These are phyloP conservation scores for Oxyteleia sp. DNA, from an alignment of 2,888 invertebrate genomes.

Conservation along the genomic window DNA sequence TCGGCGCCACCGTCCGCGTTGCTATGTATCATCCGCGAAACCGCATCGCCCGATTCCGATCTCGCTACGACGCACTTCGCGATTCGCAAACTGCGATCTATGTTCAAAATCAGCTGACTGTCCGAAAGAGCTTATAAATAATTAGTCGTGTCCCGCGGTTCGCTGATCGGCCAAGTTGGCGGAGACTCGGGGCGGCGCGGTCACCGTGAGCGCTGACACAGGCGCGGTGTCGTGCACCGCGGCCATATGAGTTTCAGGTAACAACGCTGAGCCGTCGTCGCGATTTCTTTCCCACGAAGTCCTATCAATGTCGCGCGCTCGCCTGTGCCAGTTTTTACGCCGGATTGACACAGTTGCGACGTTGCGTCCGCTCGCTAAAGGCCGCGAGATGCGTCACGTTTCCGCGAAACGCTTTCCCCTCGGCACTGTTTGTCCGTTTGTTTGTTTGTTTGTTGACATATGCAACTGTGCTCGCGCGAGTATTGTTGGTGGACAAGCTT, in stretches of 20 bases:
- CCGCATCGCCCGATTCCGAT: conserved; percentile 50
- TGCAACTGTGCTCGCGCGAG: too few species aligned
- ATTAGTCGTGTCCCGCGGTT: conserved; percentile 22
- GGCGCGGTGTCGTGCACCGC: neutral
- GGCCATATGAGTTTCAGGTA: conserved; percentile 56
- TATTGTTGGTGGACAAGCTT: too few species aligned
- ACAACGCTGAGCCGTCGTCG: neutral
- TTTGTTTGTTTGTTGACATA: too few species aligned
- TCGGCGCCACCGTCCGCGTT: neutral
- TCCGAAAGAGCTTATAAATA: conserved; percentile 26
- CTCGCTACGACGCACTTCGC: conserved; percentile 56
- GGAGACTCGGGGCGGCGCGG: neutral
- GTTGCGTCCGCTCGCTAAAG: too few species aligned
- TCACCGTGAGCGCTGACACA: neutral
- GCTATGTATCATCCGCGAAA: conserved; percentile 28
- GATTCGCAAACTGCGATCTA: conserved; percentile 46
- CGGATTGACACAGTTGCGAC: too few species aligned
- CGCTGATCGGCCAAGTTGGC: conserved; percentile 3
- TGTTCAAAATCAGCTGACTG: conserved; percentile 63
- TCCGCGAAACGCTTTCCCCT: too few species aligned
- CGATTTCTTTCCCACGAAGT: neutral
- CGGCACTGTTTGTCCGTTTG: too few species aligned
- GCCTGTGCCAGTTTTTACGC: conserved; percentile 19
- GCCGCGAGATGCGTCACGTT: too few species aligned
- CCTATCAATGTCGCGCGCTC: conserved; percentile 6